phyloP scores from a whole-genome alignment of 2,797 vertebrate species.

The Trematomus bernacchii region DNA sequence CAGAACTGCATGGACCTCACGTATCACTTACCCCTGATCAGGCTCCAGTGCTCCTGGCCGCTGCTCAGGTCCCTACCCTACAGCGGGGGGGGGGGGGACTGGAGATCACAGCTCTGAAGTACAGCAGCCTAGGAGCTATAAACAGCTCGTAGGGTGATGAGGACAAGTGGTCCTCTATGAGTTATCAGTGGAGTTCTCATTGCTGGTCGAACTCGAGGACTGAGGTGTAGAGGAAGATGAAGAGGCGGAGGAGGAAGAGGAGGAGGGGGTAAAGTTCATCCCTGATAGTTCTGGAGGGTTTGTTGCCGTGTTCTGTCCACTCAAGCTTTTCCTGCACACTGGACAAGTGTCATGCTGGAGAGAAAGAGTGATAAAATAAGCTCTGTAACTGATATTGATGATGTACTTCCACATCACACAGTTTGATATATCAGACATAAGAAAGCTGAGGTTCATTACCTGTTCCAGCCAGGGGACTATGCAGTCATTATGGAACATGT shows the following conservation, averaged over 20 bases:
- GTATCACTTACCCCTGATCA: slow-evolving; percentile 65
- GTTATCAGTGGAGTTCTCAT: slow-evolving; percentile 94
- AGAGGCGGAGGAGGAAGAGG: slow-evolving; percentile 91
- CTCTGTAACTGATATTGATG: background rate
- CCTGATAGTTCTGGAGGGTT: slow-evolving; percentile 96
- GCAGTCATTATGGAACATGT: slow-evolving; percentile 97
- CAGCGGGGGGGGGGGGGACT: slow-evolving; percentile 56
- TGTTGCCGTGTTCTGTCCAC: slow-evolving; percentile 98
- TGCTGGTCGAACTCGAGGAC: slow-evolving; percentile 93
- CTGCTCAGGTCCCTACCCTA: slow-evolving; percentile 57
- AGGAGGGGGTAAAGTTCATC: slow-evolving; percentile 95
- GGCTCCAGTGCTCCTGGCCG: slow-evolving; percentile 53
- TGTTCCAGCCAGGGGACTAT: slow-evolving; percentile 99
- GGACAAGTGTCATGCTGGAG: slow-evolving; percentile 97
- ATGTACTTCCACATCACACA: background rate
- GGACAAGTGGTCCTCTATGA: slow-evolving; percentile 85
- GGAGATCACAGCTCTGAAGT: slow-evolving; percentile 63
- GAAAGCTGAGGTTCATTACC: slow-evolving; percentile 79
- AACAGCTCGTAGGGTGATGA: slow-evolving; percentile 52
- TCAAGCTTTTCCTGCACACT: slow-evolving; percentile 98
- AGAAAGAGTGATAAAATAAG: slow-evolving; percentile 3
- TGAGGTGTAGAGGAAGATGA: slow-evolving; percentile 85
- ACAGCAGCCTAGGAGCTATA: slow-evolving; percentile 58
- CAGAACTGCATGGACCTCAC: slow-evolving; percentile 67
- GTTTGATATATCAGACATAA: background rate